These are phyloP conservation scores for Crossocerus cetratus DNA, from an alignment of 2,888 invertebrate genomes.

Conservation along the genomic window DNA sequence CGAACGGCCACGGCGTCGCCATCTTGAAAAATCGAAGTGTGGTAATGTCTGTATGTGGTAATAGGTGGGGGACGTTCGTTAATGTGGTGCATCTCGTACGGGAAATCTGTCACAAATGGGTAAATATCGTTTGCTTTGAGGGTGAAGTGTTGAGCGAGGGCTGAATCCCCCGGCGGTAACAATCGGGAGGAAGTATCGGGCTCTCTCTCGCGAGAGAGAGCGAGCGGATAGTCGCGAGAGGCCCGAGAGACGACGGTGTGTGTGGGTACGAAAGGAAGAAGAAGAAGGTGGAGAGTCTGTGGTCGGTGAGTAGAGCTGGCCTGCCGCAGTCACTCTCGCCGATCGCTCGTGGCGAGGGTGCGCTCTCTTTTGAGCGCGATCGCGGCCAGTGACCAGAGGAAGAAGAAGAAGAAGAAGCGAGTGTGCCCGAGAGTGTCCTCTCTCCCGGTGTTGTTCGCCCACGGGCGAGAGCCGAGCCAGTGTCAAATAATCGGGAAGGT, in stretches of 20 bases:
- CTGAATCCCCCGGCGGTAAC: conserved; percentile 5
- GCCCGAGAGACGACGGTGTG: conserved; percentile 6
- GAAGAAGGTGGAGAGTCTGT: conserved; percentile 18
- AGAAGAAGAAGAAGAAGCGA: conserved; percentile 3
- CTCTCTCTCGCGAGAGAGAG: neutral
- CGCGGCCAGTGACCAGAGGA: conserved; percentile 41
- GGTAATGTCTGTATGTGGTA: conserved; percentile 75
- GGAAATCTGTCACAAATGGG: conserved; percentile 74
- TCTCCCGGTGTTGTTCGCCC: neutral
- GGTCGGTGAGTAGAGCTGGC: conserved; percentile 44
- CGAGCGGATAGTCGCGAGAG: neutral
- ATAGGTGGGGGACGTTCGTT: conserved; percentile 74
- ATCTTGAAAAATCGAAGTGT: conserved; percentile 83
- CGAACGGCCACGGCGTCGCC: conserved; percentile 80
- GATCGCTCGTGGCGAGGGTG: conserved; percentile 56
- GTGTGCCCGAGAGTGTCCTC: conserved; percentile 15
- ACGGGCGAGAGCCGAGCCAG: conserved; percentile 27
- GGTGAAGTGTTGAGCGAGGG: conserved; percentile 22
- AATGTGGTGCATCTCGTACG: conserved; percentile 71
- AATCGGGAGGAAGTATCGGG: neutral
- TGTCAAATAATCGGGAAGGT: conserved; percentile 21
- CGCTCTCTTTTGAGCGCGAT: conserved; percentile 43
- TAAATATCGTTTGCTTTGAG: conserved; percentile 69
- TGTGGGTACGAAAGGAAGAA: conserved; percentile 7
- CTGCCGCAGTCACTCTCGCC: conserved; percentile 44